Base-by-base conservation (phyloP, 2,888 invertebrate genomes). In the Philaethria dido region DNA sequence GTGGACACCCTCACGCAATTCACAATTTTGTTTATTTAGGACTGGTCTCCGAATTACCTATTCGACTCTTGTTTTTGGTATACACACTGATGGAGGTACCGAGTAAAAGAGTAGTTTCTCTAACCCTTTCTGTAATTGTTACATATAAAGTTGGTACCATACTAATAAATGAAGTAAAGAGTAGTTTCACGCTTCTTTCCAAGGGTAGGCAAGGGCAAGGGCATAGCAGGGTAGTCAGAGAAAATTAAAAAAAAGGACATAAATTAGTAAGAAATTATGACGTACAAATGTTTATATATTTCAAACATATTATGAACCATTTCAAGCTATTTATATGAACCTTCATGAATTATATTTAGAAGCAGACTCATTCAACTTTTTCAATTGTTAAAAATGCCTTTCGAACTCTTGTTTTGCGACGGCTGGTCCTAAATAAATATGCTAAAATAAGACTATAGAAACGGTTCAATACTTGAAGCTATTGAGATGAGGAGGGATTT, bases 21-120 rank as follows among this genome's bases (percentile, higher is more conserved):
- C 81, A 78, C 76, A 82, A 81, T 81, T 66, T 77, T 87, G 89
- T 90, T 92, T 89, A 81, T 80, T 92, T 92, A 92, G 92, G 92
- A 91, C 88, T 83, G 86, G 82, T 80, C 76, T 75, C 73, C 78
- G 80, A 81, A 73, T 82, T 81, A 80, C 79, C 76, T 74, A 79
- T 81, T 75, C 79, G 74, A 73, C 69, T 72, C 74, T 74, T 77
- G 77, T 76, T 78, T 74, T 76, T 66, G 60, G 47, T 63, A n/a
- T n/a, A 63, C 62, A 64, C 62, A 55, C 67, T 55, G 64, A 65
- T 71, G 69, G 68, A 68, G 69, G 64, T 69, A 66, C 60, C 62
- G 36, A 20, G 25, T 55, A 18, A 63, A 66, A 29, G 42, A 55
- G 47, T 44, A 59, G 57, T 59, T 47, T 61, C 16, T 45, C 11